Percentiles rank a stretch among this genome's conserved stretches.
Evolutionary conservation across 92 coral and sea anemone genomes (phyloP).

Genomic region (Phymanthus crucifer): DNA sequence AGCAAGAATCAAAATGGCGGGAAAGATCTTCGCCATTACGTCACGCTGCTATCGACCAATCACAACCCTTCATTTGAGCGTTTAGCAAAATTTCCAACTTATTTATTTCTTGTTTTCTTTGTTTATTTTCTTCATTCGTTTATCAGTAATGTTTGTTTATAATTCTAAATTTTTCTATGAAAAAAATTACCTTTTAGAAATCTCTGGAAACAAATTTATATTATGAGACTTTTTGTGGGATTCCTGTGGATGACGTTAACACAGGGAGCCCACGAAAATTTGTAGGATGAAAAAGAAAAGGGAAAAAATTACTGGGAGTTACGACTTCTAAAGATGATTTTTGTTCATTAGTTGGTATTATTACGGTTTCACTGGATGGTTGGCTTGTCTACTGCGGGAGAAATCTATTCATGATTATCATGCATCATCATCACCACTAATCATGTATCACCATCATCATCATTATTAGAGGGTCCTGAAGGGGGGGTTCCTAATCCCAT

Average conservation of each 20-base stretch:
- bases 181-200: neutral
- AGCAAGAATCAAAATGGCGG: slow-evolving; percentile 89
- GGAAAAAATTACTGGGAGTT: neutral
- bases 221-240: neutral
- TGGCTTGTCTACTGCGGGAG: no score
- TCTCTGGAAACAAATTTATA: neutral
- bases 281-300: no score
- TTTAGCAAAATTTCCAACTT: neutral
- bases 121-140: neutral
- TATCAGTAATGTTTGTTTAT: neutral
- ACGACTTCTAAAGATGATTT: neutral
- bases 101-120: neutral
- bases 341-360: no score
- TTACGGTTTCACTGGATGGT: no score
- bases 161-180: neutral
- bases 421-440: no score
- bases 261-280: neutral
- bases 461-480: no score
- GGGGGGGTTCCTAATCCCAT: no score
- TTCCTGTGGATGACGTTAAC: neutral
- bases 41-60: slow-evolving; percentile 58
- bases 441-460: no score
- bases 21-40: slow-evolving; percentile 66
- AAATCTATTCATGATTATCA: no score
- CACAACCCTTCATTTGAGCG: neutral